Conservation (phyloP, 2,888 invertebrate genomes). For the Protophormia terraenovae region DNA sequence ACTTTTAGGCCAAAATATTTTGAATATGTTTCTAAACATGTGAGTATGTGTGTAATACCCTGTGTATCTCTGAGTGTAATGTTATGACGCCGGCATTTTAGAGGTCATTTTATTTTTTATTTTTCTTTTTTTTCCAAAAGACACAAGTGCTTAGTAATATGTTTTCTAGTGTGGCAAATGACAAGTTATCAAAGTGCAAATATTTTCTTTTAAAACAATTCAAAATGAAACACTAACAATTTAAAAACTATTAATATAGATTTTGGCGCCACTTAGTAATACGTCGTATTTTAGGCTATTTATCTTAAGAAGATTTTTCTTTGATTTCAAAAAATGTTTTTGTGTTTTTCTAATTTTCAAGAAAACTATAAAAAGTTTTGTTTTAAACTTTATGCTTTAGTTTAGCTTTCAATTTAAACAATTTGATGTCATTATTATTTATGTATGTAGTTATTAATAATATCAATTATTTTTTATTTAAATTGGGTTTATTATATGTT, state of each 20-base stretch:
- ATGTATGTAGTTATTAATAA: no score
- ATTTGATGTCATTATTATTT: no score
- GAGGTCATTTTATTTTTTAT: conserved; percentile 37
- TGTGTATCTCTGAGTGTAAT: conserved; percentile 1
- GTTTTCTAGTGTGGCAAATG: neutral
- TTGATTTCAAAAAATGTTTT: no score
- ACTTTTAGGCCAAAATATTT: neutral
- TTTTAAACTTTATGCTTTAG: no score
- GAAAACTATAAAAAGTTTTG: neutral
- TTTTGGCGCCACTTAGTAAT: neutral
- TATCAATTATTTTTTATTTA: no score
- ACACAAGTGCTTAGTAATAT: conserved; percentile 5
- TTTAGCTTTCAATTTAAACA: no score
- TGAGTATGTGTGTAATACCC: neutral
- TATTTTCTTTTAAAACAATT: neutral
- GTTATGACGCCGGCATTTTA: conserved; percentile 27
- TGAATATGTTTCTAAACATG: neutral
- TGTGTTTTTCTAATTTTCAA: neutral
- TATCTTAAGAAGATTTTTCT: no score
- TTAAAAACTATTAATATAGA: neutral
- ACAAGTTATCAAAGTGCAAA: neutral
- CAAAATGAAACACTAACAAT: neutral
- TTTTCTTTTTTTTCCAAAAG: neutral
- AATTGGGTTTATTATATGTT: no score
- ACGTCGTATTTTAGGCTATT: neutral